Conservation (phyloP, 2,888 invertebrate species). For the Parnassius orleans region DNA sequence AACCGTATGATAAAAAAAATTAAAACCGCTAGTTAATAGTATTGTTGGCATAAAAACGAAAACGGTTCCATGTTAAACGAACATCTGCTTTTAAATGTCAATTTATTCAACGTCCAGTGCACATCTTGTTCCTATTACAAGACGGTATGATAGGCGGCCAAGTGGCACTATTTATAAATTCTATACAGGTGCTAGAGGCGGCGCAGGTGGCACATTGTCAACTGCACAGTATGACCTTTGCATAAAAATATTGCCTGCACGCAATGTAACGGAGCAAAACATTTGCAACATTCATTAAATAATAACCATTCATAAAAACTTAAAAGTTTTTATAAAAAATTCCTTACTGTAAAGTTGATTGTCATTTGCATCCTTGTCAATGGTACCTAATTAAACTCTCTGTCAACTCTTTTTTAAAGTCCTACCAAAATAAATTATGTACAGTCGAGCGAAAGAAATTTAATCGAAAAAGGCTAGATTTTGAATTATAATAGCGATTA, state of each 20-base stretch:
- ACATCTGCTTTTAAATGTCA: constrained; percentile 25
- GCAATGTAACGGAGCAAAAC: constrained; percentile 8
- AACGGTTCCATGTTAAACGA: constrained; percentile 13
- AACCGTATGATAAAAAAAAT: no score
- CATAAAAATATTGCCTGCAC: constrained; percentile 60
- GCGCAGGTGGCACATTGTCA: constrained; percentile 71
- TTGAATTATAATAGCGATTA: no score
- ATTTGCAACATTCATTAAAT: constrained; percentile 7
- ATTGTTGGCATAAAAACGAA: constrained; percentile 2
- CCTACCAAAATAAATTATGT: no score
- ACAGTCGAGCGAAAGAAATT: no score
- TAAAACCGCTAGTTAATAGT: not conserved
- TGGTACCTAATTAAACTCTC: no score
- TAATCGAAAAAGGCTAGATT: no score
- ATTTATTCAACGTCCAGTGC: constrained; percentile 18
- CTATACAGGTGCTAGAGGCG: constrained; percentile 62
- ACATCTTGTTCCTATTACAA: constrained; percentile 30
- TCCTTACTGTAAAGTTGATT: no score
- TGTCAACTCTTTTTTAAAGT: no score
- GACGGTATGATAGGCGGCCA: constrained; percentile 45
- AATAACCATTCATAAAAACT: constrained; percentile 13
- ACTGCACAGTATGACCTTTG: constrained; percentile 66
- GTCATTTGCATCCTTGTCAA: no score
- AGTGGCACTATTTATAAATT: constrained; percentile 66
- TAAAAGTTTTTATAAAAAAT: no score